Conservation (phyloP, 2,888 invertebrate species). For the Mamestra brassicae region DNA sequence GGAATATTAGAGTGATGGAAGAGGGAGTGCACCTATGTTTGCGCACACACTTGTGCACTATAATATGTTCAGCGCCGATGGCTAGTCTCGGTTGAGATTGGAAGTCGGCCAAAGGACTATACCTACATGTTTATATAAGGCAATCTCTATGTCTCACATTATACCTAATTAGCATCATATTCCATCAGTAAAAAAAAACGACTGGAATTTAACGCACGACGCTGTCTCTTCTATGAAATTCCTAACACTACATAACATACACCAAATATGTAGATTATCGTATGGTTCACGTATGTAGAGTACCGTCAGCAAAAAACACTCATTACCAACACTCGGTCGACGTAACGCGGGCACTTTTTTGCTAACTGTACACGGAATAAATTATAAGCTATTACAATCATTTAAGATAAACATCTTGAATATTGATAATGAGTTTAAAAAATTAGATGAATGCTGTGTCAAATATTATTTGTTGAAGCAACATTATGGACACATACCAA, state of each 20-base stretch:
- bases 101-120: no score
- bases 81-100: no score
- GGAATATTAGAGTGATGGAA: no score
- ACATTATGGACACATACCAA: not conserved
- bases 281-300: constrained; percentile 67
- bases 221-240: constrained; percentile 29
- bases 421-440: constrained; percentile 78
- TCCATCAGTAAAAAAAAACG: no score
- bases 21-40: no score
- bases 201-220: no score
- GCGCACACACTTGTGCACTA: no score
- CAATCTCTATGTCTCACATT: no score
- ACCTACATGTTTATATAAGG: no score
- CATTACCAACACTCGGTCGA: constrained; percentile 68
- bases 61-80: no score
- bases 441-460: constrained; percentile 55
- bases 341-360: constrained; percentile 75
- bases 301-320: constrained; percentile 72
- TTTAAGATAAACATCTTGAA: constrained; percentile 85
- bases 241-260: constrained; percentile 40
- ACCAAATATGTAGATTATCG: constrained; percentile 71
- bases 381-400: constrained; percentile 86
- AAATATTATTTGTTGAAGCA: constrained; percentile 25
- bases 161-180: no score
- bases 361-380: constrained; percentile 78